These are phyloP conservation scores for Ptilorrhoa leucosticta DNA, from an alignment of 2,113 vertebrate species.

Conservation along the genomic window DNA sequence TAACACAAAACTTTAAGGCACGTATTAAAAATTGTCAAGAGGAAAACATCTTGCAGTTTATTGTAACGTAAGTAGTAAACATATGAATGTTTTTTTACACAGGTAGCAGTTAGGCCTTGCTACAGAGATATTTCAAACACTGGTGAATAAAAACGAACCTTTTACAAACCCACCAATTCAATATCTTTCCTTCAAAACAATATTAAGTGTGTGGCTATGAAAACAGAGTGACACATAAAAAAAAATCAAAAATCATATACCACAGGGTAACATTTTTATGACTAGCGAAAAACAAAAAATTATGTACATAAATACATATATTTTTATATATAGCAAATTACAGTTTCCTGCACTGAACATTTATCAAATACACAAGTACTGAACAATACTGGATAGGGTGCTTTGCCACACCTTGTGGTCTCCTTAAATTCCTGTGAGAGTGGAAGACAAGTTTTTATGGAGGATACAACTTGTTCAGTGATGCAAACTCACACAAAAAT, in stretches of 20 bases:
- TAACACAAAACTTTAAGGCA: neutral
- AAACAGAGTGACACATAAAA: conserved; percentile 54
- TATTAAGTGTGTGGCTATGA: conserved; percentile 45
- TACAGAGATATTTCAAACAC: conserved; percentile 15
- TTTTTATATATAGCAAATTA: conserved; percentile 66
- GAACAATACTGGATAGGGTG: conserved; percentile 65
- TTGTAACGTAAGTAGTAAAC: conserved; percentile 55
- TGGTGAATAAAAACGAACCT: conserved; percentile 24
- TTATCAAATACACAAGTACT: conserved; percentile 68
- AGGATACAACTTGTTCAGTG: conserved; percentile 68
- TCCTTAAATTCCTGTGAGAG: conserved; percentile 48
- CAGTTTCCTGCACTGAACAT: conserved; percentile 73
- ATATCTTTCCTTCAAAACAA: conserved; percentile 5
- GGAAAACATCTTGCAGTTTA: conserved; percentile 26
- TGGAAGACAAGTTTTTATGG: conserved; percentile 73
- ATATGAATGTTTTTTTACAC: conserved; percentile 32
- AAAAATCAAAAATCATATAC: conserved; percentile 56
- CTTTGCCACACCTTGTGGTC: conserved; percentile 26
- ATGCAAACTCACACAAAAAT: conserved; percentile 27
- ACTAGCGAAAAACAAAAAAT: conserved; percentile 53
- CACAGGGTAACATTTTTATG: conserved; percentile 51
- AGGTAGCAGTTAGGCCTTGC: conserved; percentile 31
- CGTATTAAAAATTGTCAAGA: neutral
- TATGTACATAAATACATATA: conserved; percentile 62
- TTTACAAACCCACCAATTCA: conserved; percentile 10